phyloP scores from a whole-genome alignment of 2,113 vertebrate genomes.

The Cacatua alba region DNA sequence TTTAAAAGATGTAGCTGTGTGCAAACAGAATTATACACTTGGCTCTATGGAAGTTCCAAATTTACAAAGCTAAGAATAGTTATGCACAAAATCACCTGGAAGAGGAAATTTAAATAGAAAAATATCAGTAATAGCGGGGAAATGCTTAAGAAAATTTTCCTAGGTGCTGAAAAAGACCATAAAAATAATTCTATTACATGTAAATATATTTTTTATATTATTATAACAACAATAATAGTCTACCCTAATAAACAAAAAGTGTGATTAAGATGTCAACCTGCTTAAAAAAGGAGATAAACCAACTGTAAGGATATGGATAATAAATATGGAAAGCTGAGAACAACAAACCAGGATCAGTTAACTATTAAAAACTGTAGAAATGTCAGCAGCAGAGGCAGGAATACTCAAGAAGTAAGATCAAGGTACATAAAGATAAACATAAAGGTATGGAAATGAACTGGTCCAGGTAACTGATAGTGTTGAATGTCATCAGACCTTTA shows the following conservation, averaged over 20 bases:
- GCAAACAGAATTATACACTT: not conserved
- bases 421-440: constrained; percentile 1
- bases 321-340: not conserved
- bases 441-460: not conserved
- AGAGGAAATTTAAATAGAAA: not conserved
- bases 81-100: not conserved
- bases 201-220: not conserved
- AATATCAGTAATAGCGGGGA: not conserved
- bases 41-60: not conserved
- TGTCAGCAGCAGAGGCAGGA: not conserved
- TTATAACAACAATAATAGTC: not conserved
- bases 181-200: not conserved
- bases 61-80: not conserved
- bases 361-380: not conserved
- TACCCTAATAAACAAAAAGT: not conserved
- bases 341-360: not conserved
- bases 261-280: not conserved
- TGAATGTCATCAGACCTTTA: not conserved
- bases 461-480: not conserved
- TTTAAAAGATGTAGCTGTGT: constrained; percentile 4
- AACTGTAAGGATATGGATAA: not conserved
- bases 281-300: not conserved
- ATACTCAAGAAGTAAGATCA: not conserved
- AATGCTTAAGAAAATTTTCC: not conserved
- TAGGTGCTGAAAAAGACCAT: not conserved